phyloP scores from a whole-genome alignment of 1,140 invertebrate genomes.

The Drosophila guanche region DNA sequence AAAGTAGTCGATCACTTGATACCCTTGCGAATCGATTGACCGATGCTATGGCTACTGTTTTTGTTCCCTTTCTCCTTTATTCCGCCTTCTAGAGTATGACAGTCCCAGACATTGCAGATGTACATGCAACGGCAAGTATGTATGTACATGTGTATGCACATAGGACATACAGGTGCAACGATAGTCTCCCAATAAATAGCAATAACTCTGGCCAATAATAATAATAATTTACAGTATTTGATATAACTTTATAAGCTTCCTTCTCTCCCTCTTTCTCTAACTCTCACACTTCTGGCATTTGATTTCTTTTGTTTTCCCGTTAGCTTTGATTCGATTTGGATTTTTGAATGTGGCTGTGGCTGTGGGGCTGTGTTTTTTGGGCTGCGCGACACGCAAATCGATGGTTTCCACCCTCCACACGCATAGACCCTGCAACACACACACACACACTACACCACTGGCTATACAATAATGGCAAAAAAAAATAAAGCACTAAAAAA shows the following conservation, averaged over 20 bases:
- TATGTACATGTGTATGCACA: neutral
- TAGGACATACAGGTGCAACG: neutral
- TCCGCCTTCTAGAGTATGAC: no score
- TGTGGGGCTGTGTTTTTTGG: slow-evolving; percentile 31
- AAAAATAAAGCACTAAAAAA: slow-evolving; percentile 29
- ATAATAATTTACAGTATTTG: slow-evolving; percentile 27
- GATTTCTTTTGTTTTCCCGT: slow-evolving; percentile 55
- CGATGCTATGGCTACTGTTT: no score
- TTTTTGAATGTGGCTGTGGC: slow-evolving; percentile 23
- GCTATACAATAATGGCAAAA: slow-evolving; percentile 8
- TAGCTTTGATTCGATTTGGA: slow-evolving; percentile 29
- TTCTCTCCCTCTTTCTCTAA: neutral
- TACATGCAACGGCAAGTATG: neutral
- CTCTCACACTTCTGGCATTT: slow-evolving; percentile 50
- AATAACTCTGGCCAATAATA: slow-evolving; percentile 1
- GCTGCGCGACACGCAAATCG: slow-evolving; percentile 75
- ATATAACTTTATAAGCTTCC: neutral
- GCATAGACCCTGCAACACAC: slow-evolving; percentile 27
- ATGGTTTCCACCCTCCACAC: slow-evolving; percentile 69
- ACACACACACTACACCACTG: no score
- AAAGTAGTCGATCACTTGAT: no score
- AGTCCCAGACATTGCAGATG: no score
- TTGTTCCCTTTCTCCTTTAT: no score
- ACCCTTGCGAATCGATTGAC: no score
- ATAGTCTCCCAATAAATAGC: slow-evolving; percentile 18